phyloP scores from a whole-genome alignment of 1,140 invertebrate species.

The Habropoda laboriosa region DNA sequence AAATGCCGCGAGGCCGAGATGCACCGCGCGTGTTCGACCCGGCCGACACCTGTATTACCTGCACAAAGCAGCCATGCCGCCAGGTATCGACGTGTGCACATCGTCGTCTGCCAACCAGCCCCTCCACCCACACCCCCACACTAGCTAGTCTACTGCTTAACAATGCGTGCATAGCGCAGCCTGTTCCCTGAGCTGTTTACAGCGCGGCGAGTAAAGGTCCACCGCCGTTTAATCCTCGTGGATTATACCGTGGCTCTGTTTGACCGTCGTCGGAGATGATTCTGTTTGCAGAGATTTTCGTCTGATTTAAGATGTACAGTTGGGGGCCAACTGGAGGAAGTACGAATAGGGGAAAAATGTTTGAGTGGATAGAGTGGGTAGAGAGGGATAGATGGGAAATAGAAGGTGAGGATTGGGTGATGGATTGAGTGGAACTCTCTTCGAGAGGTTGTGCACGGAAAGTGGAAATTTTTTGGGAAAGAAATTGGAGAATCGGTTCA shows the following conservation, averaged over 20 bases:
- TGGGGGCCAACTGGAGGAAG: too few relatives aligned
- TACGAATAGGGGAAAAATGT: too few relatives aligned
- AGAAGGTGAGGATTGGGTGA: too few relatives aligned
- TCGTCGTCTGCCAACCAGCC: constrained; percentile 48
- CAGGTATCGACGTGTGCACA: constrained; percentile 54
- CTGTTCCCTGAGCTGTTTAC: not conserved
- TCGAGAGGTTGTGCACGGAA: too few relatives aligned
- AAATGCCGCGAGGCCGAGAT: constrained; percentile 43
- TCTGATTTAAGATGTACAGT: not conserved
- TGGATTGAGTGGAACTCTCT: too few relatives aligned
- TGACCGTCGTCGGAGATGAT: not conserved
- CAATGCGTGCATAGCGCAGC: not conserved
- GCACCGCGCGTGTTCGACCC: constrained; percentile 24
- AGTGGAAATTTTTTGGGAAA: too few relatives aligned
- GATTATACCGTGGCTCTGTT: constrained; percentile 11
- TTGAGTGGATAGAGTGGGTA: too few relatives aligned
- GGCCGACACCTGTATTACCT: constrained; percentile 59
- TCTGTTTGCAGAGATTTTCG: not conserved
- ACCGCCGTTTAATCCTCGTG: not conserved
- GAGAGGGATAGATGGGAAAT: too few relatives aligned
- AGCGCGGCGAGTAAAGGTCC: not conserved
- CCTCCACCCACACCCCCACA: not conserved
- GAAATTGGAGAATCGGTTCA: too few relatives aligned
- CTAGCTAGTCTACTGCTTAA: constrained; percentile 18
- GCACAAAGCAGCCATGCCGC: constrained; percentile 53